phyloP scores from a whole-genome alignment of 2,797 vertebrate genomes.

The Oryzias sinensis region DNA sequence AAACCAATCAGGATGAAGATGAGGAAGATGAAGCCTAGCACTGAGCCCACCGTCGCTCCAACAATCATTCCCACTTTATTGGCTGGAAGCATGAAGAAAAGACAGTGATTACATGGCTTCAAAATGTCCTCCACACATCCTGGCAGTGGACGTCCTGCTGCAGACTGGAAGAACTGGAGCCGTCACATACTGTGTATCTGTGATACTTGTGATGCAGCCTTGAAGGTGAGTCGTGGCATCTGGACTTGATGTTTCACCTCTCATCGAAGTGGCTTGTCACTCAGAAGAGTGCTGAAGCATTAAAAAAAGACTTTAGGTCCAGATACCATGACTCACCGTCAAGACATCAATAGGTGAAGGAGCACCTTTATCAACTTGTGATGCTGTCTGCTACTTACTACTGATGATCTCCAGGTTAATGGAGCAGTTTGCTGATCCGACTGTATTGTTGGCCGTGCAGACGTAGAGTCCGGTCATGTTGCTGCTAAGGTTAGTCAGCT shows the following conservation, averaged over 20 bases:
- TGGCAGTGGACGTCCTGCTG: too few species aligned
- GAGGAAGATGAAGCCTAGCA: conserved; percentile 78
- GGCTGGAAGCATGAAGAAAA: conserved; percentile 59
- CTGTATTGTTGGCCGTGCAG: conserved; percentile 82
- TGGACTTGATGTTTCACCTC: too few species aligned
- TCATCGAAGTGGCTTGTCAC: too few species aligned
- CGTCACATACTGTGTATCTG: too few species aligned
- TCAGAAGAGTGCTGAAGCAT: too few species aligned
- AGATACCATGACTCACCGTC: background rate
- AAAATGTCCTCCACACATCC: too few species aligned
- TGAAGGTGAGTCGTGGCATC: too few species aligned
- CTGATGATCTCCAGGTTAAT: conserved; percentile 84
- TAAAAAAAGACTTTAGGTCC: background rate
- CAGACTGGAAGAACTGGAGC: too few species aligned
- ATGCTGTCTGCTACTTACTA: conserved; percentile 72
- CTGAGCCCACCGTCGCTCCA: conserved; percentile 83
- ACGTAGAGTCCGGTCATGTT: conserved; percentile 88
- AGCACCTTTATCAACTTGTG: background rate
- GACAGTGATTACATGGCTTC: too few species aligned
- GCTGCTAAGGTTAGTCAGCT: conserved; percentile 85
- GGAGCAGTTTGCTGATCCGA: conserved; percentile 80
- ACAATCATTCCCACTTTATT: conserved; percentile 81
- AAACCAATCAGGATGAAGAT: conserved; percentile 75
- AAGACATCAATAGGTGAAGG: background rate
- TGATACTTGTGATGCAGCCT: too few species aligned